Conservation (phyloP, 2,797 vertebrate species). For the Aldrovandia affinis region DNA sequence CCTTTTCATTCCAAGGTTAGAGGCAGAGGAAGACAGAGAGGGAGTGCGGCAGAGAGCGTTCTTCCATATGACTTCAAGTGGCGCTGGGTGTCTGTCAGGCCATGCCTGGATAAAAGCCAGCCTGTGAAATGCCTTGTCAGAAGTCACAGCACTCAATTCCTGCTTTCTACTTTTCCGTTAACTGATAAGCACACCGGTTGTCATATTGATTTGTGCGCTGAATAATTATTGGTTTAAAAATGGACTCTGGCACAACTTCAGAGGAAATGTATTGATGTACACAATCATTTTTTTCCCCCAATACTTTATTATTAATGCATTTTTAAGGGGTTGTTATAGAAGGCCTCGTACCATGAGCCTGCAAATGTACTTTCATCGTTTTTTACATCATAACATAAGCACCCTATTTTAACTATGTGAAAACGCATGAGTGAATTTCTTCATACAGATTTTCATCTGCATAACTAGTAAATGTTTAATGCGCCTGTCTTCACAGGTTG, state of each 20-base stretch:
- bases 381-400: conserved; percentile 2
- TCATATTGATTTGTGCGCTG: conserved; percentile 39
- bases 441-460: conserved; percentile 9
- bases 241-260: conserved; percentile 7
- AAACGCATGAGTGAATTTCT: conserved; percentile 2
- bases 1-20: neutral
- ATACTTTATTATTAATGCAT: conserved; percentile 33
- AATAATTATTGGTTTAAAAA: conserved; percentile 42
- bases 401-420: conserved; percentile 12
- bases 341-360: conserved; percentile 19
- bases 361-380: neutral
- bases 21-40: neutral
- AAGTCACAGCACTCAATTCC: conserved; percentile 51
- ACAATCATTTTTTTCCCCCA: conserved; percentile 38
- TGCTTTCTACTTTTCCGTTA: conserved; percentile 40
- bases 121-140: conserved; percentile 26
- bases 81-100: neutral
- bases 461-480: conserved; percentile 35
- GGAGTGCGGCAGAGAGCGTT: neutral
- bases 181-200: conserved; percentile 37
- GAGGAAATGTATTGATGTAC: conserved; percentile 38
- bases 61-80: neutral
- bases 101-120: neutral
- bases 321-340: conserved; percentile 47
- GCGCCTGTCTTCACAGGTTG: neutral